Base-by-base conservation (phyloP, 2,113 vertebrate species). In the Redunca redunca region DNA sequence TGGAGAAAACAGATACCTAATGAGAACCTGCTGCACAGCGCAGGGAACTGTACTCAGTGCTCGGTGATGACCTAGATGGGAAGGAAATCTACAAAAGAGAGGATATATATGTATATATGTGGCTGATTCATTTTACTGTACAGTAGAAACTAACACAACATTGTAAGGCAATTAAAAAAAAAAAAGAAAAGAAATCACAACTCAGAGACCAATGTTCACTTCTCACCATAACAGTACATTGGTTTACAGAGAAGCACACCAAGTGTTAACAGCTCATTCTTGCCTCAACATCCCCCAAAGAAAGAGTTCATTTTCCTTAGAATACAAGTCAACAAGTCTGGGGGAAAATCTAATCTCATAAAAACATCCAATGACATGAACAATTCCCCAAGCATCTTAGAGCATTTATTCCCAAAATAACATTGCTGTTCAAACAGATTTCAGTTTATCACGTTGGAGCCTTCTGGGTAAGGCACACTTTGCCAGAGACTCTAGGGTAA, bases 371-470 rank as follows among this genome's bases (percentile, higher is more conserved):
- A 50, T 60, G 74, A 88, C 58, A 80, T 43, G 17, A 62, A 28
- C 43, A 91, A 67, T 25, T 97, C 80, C 53, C 43, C 28, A 95
- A 96, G 58, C 15, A 97, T 85, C 96, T 92, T 80, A 95, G 78
- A 91, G 9, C 30, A 94, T 89, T 98, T 94, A 92, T 58, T 96
- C 62, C 62, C 58, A 64, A 92, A 98, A 92, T 60, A 90, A 96
- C 88, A 91, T 48, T 96, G 53, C 30, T 88, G n/a, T 64, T 88
- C 92, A 97, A 87, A 82, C 26, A 96, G 67, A 92, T 97, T 94
- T 97, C 33, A 94, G 43, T 90, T 88, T 77, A 90, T 90, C 74
- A 82, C 90, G 28, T 55, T 81, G 48, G 10, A 84, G 19, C 3
- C 16, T 96, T 94, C 46, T 6, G 26, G 48, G 23, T 94, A 95